phyloP scores from a whole-genome alignment of 2,797 vertebrate species.

The Macropus fuliginosus region DNA sequence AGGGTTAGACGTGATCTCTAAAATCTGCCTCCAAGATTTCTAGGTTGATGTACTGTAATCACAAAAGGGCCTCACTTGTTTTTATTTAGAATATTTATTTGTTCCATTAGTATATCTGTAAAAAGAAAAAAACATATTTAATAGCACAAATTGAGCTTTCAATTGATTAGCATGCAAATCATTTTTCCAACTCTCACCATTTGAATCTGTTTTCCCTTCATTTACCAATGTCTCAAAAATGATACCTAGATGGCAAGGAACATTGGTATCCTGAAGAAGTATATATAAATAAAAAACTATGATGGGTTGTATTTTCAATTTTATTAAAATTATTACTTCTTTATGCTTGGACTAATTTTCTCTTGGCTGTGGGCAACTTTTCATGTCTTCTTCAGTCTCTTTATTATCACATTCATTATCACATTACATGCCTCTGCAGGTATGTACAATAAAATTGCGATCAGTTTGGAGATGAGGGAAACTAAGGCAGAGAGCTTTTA shows the following conservation, averaged over 20 bases:
- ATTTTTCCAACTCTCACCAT: constrained; percentile 51
- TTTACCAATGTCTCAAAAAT: constrained; percentile 59
- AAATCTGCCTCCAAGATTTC: constrained; percentile 8
- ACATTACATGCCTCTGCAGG: constrained; percentile 67
- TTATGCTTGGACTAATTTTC: constrained; percentile 75
- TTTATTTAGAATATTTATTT: constrained; percentile 29
- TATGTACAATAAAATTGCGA: constrained; percentile 64
- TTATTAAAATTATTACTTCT: constrained; percentile 80
- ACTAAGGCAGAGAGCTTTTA: constrained; percentile 69
- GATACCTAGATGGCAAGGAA: constrained; percentile 59
- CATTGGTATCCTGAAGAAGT: constrained; percentile 70
- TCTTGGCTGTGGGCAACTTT: constrained; percentile 77
- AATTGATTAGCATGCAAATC: constrained; percentile 11
- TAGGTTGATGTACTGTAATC: constrained; percentile 21
- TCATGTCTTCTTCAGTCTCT: constrained; percentile 75
- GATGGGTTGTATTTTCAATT: constrained; percentile 72
- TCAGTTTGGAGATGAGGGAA: constrained; percentile 64
- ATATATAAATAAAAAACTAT: constrained; percentile 35
- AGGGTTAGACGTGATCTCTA: background rate
- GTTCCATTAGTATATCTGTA: background rate
- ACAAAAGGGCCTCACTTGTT: constrained; percentile 17
- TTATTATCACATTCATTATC: constrained; percentile 76
- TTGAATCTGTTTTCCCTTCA: constrained; percentile 41
- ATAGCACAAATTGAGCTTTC: constrained; percentile 12
- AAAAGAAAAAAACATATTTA: background rate